These are phyloP conservation scores for Gastrophysa polygoni DNA, from an alignment of 2,888 invertebrate species.

Conservation along the genomic window DNA sequence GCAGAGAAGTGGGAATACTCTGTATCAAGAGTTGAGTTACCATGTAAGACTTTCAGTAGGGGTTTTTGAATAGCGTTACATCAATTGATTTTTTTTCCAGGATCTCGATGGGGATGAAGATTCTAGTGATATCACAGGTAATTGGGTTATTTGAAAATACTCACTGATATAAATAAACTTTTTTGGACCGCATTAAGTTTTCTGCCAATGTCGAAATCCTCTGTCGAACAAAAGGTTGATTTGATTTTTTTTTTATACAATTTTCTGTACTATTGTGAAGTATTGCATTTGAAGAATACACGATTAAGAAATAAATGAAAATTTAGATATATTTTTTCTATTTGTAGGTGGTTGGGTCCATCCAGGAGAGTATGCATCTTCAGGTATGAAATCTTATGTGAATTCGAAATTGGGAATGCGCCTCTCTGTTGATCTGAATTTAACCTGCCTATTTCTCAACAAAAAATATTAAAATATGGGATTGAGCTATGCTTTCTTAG, in stretches of 20 bases:
- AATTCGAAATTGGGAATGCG: background rate
- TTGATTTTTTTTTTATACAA: no score
- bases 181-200: no score
- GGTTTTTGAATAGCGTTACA: background rate
- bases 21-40: conserved; percentile 93
- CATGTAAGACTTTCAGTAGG: conserved; percentile 54
- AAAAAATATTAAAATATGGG: no score
- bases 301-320: background rate
- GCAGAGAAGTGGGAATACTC: conserved; percentile 86
- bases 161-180: no score
- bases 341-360: conserved; percentile 91
- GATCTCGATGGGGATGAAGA: conserved; percentile 87
- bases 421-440: no score
- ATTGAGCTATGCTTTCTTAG: no score
- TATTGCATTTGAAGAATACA: background rate
- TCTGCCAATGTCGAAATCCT: no score
- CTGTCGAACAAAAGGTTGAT: no score
- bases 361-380: conserved; percentile 98
- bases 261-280: no score
- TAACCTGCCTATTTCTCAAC: no score
- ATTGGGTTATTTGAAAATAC: no score
- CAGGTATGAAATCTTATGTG: conserved; percentile 71
- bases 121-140: conserved; percentile 93
- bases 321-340: conserved; percentile 34
- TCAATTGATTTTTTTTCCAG: conserved; percentile 51